Evolutionary conservation across 2,113 vertebrate species (phyloP).

Genomic region (Thomomys bottae): DNA sequence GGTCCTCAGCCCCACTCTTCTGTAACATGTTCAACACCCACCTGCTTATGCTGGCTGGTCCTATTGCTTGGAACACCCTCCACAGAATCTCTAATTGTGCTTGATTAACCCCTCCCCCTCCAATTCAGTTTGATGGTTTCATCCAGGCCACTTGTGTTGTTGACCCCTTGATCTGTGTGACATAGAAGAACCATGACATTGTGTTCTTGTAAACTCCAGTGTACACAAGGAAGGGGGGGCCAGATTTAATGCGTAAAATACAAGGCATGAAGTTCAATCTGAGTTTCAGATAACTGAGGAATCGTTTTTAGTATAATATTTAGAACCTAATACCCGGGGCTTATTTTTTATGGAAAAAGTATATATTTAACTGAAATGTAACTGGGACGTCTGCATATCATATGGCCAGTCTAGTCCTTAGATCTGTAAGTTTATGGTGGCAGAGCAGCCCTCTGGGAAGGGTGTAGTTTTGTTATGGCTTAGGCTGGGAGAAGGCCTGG

Average conservation of each 20-base stretch:
- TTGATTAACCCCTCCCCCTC: conserved; percentile 1
- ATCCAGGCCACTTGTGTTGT: not conserved
- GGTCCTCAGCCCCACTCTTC: not conserved
- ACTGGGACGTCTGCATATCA: not conserved
- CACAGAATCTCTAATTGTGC: not conserved
- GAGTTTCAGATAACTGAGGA: conserved; percentile 38
- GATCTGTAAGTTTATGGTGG: not conserved
- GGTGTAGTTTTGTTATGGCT: not conserved
- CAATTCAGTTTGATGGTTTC: not conserved
- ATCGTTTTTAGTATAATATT: not conserved
- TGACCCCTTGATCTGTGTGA: not conserved
- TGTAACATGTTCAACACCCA: not conserved
- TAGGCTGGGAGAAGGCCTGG: not conserved
- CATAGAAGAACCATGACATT: not conserved
- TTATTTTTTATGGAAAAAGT: not conserved
- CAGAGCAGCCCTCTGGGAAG: not conserved
- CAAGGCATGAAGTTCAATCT: not conserved
- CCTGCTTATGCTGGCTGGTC: not conserved
- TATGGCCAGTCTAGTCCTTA: not conserved
- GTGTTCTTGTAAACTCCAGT: not conserved
- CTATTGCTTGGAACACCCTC: not conserved
- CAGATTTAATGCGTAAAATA: conserved; percentile 37
- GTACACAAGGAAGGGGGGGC: not conserved
- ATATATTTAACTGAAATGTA: conserved; percentile 33
- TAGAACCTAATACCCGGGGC: not conserved